Base-by-base conservation (phyloP, 2,113 vertebrate species). In the Pseudopipra pipra region DNA sequence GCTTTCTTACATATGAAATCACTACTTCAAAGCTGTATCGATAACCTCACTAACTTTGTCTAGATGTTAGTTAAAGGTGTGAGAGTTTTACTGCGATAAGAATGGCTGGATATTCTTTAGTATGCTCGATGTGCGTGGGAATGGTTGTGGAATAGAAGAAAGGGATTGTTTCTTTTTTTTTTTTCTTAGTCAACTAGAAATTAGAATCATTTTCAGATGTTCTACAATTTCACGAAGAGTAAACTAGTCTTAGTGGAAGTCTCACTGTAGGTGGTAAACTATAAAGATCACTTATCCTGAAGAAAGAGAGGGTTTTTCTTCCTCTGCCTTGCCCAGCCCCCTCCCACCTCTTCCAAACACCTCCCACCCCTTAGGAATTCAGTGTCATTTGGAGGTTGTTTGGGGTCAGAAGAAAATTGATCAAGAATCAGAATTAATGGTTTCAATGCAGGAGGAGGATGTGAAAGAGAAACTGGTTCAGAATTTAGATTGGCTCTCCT, bases 141-240 rank as follows among this genome's bases (percentile, higher is more conserved):
- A 82, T 2, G 3, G 27, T n/a, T 68, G 47, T 6, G 15, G 23
- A 83, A 25, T 2, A 55, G 59, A 76, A 58, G 41, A 78, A 82
- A 65, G 14, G 16, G 58, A 37, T 79, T 72, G 44, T 56, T 94
- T 71, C 21, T 55, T 95, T 79, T 14, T 70, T 74, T 91, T 95
- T 94, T 89, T 93, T 76, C 68, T 90, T 76, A n/a, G 44, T 92
- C 25, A 62, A 12, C 44, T 68, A 76, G 80, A 75, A 97, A 75
- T 58, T 33, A 51, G 73, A 94, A 93, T 90, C 44, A 87, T 75
- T 95, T 94, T 92, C 95, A 93, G 83, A 96, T 93, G 83, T 95
- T 81, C 80, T 54, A 2, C 65, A 46, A 4, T 92, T 92, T 81
- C 52, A 28, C 2, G 1, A 56, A 15, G 17, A 67, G 70, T 76